phyloP scores from a whole-genome alignment of 2,797 vertebrate species.

The Buceros bicornis region DNA sequence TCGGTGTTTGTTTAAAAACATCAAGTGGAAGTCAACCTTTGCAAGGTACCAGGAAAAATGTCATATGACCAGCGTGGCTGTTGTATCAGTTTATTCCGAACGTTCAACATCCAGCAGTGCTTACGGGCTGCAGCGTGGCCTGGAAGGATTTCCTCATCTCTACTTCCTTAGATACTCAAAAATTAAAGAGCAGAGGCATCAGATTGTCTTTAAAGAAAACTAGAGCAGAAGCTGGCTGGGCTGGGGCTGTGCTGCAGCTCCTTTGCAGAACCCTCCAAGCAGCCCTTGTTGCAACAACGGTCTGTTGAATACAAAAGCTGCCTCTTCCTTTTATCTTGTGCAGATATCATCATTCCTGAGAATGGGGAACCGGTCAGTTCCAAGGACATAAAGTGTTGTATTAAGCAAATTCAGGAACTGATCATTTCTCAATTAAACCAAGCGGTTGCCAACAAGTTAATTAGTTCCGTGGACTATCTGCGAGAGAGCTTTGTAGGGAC shows the following conservation, averaged over 20 bases:
- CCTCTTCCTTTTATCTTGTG: not conserved
- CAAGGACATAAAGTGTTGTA: conserved; percentile 94
- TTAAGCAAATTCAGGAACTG: conserved; percentile 96
- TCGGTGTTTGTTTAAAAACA: not conserved
- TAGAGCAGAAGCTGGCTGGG: not conserved
- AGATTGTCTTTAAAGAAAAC: no score
- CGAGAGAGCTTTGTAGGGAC: conserved; percentile 98
- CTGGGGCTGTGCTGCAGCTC: not conserved
- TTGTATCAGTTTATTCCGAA: not conserved
- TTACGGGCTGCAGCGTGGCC: not conserved
- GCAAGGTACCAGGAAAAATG: not conserved
- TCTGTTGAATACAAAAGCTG: not conserved
- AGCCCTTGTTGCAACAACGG: rapidly evolving
- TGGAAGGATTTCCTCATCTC: not conserved
- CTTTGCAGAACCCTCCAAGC: not conserved
- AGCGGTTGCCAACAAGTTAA: conserved; percentile 96
- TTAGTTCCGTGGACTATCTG: conserved; percentile 96
- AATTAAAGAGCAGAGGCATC: no score
- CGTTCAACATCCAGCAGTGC: not conserved
- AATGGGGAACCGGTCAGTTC: conserved; percentile 92
- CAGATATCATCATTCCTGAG: conserved; percentile 92
- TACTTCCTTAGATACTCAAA: not conserved
- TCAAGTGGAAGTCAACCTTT: not conserved
- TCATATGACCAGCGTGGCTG: rapidly evolving
- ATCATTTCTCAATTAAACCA: conserved; percentile 94